These are phyloP conservation scores for Pseudorectes ferrugineus DNA, from an alignment of 2,113 vertebrate species.

Conservation along the genomic window DNA sequence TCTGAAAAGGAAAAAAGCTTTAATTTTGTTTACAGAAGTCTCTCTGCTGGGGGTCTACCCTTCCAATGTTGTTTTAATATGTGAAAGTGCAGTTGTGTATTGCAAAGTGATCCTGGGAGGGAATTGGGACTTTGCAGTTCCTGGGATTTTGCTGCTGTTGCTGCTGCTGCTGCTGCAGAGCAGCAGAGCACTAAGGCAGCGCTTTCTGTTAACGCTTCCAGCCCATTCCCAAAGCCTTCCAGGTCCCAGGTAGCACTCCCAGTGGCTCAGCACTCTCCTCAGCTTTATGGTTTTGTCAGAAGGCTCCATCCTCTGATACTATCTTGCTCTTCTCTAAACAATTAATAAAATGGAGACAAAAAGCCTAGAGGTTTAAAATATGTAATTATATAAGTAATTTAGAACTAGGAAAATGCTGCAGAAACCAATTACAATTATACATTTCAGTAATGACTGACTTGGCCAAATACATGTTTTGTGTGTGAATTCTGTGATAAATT, in stretches of 20 bases:
- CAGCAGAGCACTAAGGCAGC: neutral
- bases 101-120: neutral
- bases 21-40: neutral
- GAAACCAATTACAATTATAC: constrained; percentile 36
- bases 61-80: neutral
- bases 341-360: constrained; percentile 43
- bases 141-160: neutral
- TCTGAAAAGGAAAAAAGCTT: neutral
- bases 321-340: constrained; percentile 38
- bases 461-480: constrained; percentile 8
- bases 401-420: constrained; percentile 11
- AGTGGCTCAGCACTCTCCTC: neutral
- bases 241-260: neutral
- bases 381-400: constrained; percentile 47
- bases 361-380: constrained; percentile 39
- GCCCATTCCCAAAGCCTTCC: neutral
- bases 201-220: neutral
- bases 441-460: constrained; percentile 26
- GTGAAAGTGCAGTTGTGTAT: neutral
- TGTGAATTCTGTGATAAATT: neutral
- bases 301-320: constrained; percentile 13
- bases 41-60: neutral
- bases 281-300: neutral
- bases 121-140: neutral
- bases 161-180: neutral